These are phyloP conservation scores for Fukomys damarensis DNA, from an alignment of 2,113 vertebrate species.

Conservation along the genomic window DNA sequence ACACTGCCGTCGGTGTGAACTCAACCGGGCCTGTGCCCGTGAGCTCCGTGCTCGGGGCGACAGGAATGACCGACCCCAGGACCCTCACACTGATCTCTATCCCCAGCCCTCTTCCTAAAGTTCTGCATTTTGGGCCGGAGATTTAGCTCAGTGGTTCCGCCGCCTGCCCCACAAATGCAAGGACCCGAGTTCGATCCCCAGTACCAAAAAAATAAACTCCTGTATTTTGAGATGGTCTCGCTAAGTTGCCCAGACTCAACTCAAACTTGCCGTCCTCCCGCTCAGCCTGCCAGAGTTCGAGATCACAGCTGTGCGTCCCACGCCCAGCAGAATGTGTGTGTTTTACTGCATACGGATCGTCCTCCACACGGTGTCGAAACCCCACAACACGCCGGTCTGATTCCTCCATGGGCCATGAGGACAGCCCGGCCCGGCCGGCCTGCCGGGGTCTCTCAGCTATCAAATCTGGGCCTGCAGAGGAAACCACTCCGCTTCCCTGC, in stretches of 20 bases:
- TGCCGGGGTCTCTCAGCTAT: too few relatives aligned
- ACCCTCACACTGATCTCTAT: not conserved
- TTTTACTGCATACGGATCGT: not conserved
- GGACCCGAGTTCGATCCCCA: too few relatives aligned
- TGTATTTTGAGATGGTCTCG: not conserved
- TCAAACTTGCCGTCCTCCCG: not conserved
- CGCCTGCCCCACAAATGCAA: too few relatives aligned
- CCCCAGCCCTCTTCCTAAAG: not conserved
- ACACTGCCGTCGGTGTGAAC: not conserved
- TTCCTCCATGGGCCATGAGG: not conserved
- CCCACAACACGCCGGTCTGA: not conserved
- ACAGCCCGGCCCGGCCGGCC: not conserved
- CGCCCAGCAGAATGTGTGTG: not conserved
- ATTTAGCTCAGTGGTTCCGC: too few relatives aligned
- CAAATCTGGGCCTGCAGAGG: not conserved
- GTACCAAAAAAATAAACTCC: too few relatives aligned
- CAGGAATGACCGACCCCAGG: not conserved
- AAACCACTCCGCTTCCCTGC: slow-evolving; percentile 44
- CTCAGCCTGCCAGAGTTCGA: not conserved
- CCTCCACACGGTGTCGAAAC: not conserved
- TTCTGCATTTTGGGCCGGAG: not conserved
- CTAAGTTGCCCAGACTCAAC: not conserved
- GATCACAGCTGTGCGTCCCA: not conserved
- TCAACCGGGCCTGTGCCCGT: not conserved
- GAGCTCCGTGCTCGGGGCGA: not conserved